Evolutionary conservation across 2,888 invertebrate species (phyloP).

Genomic region (Odontomyia ornata): DNA sequence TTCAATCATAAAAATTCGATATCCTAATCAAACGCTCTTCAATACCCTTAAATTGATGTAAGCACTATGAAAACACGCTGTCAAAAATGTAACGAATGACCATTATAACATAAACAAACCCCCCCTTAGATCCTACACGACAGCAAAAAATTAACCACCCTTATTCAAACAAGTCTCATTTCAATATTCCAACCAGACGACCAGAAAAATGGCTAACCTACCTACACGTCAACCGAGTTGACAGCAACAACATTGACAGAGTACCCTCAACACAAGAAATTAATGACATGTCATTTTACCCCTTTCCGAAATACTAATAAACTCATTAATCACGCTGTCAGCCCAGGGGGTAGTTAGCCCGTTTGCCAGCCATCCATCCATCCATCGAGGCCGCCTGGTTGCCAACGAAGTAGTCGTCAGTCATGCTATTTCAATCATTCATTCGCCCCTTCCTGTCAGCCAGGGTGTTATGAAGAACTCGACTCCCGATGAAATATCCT

Average conservation of each 20-base stretch:
- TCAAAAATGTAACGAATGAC: constrained; percentile 50
- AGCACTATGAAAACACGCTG: constrained; percentile 34
- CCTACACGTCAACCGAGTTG: constrained; percentile 12
- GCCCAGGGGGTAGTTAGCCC: constrained; percentile 39
- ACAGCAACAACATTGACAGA: constrained; percentile 45
- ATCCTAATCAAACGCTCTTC: too few species aligned
- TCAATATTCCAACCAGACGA: neutral
- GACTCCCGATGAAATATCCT: constrained; percentile 31
- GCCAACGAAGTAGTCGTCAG: neutral
- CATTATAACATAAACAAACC: constrained; percentile 13
- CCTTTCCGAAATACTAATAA: constrained; percentile 50
- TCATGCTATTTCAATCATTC: constrained; percentile 33
- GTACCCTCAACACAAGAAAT: constrained; percentile 48
- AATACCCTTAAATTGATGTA: too few species aligned
- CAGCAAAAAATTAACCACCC: neutral
- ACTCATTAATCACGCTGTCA: constrained; percentile 49
- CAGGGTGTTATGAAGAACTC: neutral
- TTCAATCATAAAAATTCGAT: too few species aligned
- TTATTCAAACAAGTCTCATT: neutral
- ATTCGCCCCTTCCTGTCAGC: neutral
- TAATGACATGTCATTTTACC: constrained; percentile 50
- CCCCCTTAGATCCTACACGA: too few species aligned
- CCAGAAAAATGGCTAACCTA: constrained; percentile 7
- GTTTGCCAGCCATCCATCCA: neutral
- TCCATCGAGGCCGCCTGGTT: neutral